Evolutionary conservation across 2,888 invertebrate genomes (phyloP).

Genomic region (Melinaea menophilus): DNA sequence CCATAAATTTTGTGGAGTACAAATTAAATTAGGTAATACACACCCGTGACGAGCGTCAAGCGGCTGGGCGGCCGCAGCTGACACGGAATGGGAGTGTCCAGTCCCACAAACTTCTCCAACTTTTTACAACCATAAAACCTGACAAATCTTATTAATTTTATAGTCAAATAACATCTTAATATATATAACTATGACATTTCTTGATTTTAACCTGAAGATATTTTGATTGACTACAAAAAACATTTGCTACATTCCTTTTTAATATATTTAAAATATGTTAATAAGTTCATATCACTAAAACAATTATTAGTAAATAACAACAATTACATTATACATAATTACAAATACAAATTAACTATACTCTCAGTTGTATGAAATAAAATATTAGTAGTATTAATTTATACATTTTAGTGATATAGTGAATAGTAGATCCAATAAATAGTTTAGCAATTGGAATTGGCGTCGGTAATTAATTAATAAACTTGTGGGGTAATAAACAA

Average conservation of each 20-base stretch:
- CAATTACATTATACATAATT: too few relatives aligned
- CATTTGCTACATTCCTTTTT: too few relatives aligned
- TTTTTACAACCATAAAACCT: conserved; percentile 43
- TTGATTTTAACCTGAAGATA: too few relatives aligned
- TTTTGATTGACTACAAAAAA: too few relatives aligned
- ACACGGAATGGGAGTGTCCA: conserved; percentile 74
- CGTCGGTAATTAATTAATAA: conserved; percentile 41
- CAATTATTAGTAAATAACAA: too few relatives aligned
- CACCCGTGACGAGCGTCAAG: conserved; percentile 71
- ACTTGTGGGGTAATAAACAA: conserved; percentile 62
- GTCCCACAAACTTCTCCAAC: conserved; percentile 40
- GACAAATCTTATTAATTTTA: conserved; percentile 25
- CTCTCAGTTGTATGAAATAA: too few relatives aligned
- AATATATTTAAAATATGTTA: too few relatives aligned
- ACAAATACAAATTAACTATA: too few relatives aligned
- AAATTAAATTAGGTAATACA: conserved; percentile 78
- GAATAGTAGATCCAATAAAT: conserved; percentile 6
- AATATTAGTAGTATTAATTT: too few relatives aligned
- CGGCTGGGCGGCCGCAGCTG: conserved; percentile 56
- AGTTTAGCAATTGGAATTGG: conserved; percentile 13
- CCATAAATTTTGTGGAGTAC: conserved; percentile 73
- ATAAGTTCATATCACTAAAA: too few relatives aligned
- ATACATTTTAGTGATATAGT: neutral
- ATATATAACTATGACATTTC: neutral
- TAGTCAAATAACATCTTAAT: conserved; percentile 3